Conservation (phyloP, 2,113 vertebrate species). For the Proteles cristata region DNA sequence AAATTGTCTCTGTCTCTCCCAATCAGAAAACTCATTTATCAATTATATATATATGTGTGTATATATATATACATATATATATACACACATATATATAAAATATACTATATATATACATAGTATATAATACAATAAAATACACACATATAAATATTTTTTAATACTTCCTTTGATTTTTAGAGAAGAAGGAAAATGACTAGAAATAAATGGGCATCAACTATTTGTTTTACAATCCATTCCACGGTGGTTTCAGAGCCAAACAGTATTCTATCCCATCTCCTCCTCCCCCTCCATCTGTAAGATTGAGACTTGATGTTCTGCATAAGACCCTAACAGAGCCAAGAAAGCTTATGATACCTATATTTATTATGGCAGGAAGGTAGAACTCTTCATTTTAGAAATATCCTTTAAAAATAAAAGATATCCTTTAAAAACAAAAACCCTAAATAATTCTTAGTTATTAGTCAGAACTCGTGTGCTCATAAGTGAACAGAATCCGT, state of each 20-base stretch:
- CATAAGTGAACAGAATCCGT: not conserved
- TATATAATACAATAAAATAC: not conserved
- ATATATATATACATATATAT: no score
- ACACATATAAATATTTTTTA: not conserved
- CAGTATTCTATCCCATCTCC: not conserved
- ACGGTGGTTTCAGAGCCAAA: not conserved
- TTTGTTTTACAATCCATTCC: slow-evolving; percentile 12
- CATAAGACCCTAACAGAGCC: not conserved
- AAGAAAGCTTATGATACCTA: not conserved
- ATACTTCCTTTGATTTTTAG: not conserved
- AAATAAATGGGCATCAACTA: not conserved
- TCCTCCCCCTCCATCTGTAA: not conserved
- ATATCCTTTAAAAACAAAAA: not conserved
- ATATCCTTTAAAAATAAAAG: not conserved
- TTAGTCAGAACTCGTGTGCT: not conserved
- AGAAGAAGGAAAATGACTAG: not conserved
- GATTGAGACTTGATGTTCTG: not conserved
- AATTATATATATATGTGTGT: no score
- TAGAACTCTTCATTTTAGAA: not conserved
- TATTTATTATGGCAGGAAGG: not conserved
- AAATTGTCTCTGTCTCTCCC: not conserved
- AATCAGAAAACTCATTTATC: not conserved
- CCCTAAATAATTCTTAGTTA: not conserved
- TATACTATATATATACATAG: no score
- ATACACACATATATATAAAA: no score